Percentiles rank a stretch among this genome's conserved stretches.
Evolutionary conservation across 1,140 invertebrate genomes (phyloP).

Genomic region (Ericerus pela): DNA sequence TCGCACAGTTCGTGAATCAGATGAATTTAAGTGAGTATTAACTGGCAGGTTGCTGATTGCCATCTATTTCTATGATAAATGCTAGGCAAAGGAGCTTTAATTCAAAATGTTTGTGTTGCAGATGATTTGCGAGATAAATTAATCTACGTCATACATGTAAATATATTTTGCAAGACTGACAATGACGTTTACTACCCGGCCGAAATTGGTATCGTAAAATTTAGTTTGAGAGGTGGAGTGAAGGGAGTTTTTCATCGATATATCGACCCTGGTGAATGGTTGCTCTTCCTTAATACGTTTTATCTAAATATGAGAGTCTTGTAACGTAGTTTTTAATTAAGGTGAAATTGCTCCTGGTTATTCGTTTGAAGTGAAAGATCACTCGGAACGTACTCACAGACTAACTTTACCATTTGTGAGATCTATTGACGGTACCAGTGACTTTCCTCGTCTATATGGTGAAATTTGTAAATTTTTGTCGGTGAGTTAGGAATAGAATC

Average conservation of each 20-base stretch:
- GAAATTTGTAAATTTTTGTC: no score
- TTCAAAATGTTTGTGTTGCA: background rate
- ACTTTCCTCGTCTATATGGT: no score
- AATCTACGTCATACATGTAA: background rate
- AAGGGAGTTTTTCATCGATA: background rate
- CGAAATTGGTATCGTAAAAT: background rate
- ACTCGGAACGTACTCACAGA: no score
- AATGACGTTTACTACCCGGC: background rate
- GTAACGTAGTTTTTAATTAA: no score
- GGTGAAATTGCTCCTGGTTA: background rate
- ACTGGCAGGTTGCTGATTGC: no score
- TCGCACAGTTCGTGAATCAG: background rate
- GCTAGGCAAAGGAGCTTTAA: background rate
- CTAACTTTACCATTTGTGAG: no score
- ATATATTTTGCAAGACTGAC: background rate
- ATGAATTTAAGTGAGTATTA: background rate
- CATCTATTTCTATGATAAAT: background rate
- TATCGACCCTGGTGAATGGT: background rate
- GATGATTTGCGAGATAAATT: background rate
- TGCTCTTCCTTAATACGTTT: no score
- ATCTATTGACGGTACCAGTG: no score
- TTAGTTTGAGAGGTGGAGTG: background rate
- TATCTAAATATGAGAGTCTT: no score
- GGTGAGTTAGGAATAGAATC: no score
- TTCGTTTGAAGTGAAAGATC: background rate